Conservation (phyloP, 2,113 vertebrate genomes). For the Ameiurus melas region DNA sequence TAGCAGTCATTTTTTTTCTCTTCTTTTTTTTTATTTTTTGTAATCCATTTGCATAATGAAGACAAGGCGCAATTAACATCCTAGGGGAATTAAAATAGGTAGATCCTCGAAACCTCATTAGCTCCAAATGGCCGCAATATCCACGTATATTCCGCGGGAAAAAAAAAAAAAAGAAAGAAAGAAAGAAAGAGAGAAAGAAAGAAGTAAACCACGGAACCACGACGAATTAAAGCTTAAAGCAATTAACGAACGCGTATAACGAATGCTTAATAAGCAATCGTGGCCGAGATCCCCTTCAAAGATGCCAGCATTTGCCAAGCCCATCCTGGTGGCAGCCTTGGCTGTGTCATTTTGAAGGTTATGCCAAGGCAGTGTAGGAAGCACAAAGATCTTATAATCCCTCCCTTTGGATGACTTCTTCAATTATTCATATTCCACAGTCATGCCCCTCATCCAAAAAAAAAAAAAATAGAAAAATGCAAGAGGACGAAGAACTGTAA, state of each 20-base stretch:
- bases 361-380: slow-evolving; percentile 71
- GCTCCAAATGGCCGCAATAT: slow-evolving; percentile 84
- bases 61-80: slow-evolving; percentile 89
- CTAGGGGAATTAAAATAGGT: slow-evolving; percentile 77
- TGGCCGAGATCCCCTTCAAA: slow-evolving; percentile 78
- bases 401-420: slow-evolving; percentile 78
- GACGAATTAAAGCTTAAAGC: slow-evolving; percentile 43
- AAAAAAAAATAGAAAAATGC: slow-evolving; percentile 63
- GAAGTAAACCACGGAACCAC: slow-evolving; percentile 57
- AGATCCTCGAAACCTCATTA: slow-evolving; percentile 98
- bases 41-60: slow-evolving; percentile 97
- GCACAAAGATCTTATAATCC: slow-evolving; percentile 79
- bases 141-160: slow-evolving; percentile 75
- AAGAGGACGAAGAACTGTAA: slow-evolving; percentile 47
- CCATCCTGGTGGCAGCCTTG: slow-evolving; percentile 64
- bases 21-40: slow-evolving; percentile 77
- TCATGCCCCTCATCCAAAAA: slow-evolving; percentile 70
- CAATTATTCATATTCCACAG: slow-evolving; percentile 78
- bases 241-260: slow-evolving; percentile 65
- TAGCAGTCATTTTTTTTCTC: slow-evolving; percentile 54
- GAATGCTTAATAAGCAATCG: slow-evolving; percentile 58
- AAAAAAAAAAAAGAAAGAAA: slow-evolving; percentile 66
- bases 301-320: slow-evolving; percentile 78
- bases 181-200: slow-evolving; percentile 58
- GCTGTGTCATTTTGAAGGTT: slow-evolving; percentile 71